Percentiles rank a stretch among this genome's conserved stretches.
These are phyloP conservation scores for Chinchilla lanigera DNA, from an alignment of 2,113 vertebrate species.

Conservation along the genomic window DNA sequence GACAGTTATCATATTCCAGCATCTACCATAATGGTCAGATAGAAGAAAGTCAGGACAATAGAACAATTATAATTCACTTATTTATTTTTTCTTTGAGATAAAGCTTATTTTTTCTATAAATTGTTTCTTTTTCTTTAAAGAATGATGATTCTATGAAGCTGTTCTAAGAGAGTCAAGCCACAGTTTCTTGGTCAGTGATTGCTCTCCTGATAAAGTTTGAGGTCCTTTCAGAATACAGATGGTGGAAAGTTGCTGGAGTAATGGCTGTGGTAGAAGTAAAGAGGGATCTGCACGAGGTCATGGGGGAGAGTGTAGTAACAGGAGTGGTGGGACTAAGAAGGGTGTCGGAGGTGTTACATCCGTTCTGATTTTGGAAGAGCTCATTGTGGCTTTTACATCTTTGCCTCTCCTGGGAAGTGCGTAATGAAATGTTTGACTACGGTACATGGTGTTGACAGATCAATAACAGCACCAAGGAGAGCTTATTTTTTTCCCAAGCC, in stretches of 20 bases:
- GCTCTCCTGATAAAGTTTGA: conserved; percentile 16
- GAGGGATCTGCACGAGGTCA: neutral
- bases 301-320: neutral
- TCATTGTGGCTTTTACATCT: neutral
- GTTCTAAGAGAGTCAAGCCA: neutral
- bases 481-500: neutral
- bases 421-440: neutral
- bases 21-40: neutral
- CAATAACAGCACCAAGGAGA: neutral
- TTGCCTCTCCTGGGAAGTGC: neutral
- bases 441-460: neutral
- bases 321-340: neutral
- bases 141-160: neutral
- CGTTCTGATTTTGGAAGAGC: conserved; percentile 26
- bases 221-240: neutral
- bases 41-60: neutral
- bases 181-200: neutral
- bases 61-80: neutral
- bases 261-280: neutral
- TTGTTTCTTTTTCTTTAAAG: neutral
- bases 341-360: neutral
- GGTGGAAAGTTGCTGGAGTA: neutral
- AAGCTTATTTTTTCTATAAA: neutral
- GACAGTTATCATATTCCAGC: neutral
- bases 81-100: conserved; percentile 18